Evolutionary conservation across 2,113 vertebrate genomes (phyloP).

Genomic region (Zootoca vivipara): DNA sequence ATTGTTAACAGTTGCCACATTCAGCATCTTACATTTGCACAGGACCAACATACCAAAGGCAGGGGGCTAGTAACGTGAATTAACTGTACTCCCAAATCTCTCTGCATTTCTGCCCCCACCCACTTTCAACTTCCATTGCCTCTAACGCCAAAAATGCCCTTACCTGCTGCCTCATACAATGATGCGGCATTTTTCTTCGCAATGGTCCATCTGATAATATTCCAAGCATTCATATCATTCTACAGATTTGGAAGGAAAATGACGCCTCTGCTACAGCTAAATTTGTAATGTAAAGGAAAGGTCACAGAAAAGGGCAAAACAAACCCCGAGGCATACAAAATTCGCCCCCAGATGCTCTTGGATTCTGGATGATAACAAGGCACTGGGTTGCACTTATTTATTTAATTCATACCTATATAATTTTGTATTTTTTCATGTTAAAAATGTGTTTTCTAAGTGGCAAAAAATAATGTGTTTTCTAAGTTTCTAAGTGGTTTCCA

Average conservation of each 20-base stretch:
- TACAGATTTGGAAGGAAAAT: background rate
- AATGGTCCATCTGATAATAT: background rate
- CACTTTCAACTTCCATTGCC: background rate
- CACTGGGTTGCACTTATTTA: too few species aligned
- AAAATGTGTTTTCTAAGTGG: too few species aligned
- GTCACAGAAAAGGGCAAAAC: background rate
- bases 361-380: background rate
- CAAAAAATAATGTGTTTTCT: too few species aligned
- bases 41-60: constrained; percentile 45
- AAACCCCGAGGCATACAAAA: background rate
- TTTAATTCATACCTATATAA: too few species aligned
- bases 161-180: background rate
- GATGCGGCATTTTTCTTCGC: background rate
- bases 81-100: background rate
- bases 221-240: rapidly evolving
- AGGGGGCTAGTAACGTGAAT: constrained; percentile 31
- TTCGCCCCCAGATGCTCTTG: background rate
- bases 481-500: too few species aligned
- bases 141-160: background rate
- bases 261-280: background rate
- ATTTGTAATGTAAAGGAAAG: background rate
- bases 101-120: background rate
- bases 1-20: constrained; percentile 56
- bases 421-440: too few species aligned
- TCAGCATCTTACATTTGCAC: constrained; percentile 43